These are phyloP conservation scores for Hybognathus amarus DNA, from an alignment of 2,797 vertebrate genomes.

Conservation along the genomic window DNA sequence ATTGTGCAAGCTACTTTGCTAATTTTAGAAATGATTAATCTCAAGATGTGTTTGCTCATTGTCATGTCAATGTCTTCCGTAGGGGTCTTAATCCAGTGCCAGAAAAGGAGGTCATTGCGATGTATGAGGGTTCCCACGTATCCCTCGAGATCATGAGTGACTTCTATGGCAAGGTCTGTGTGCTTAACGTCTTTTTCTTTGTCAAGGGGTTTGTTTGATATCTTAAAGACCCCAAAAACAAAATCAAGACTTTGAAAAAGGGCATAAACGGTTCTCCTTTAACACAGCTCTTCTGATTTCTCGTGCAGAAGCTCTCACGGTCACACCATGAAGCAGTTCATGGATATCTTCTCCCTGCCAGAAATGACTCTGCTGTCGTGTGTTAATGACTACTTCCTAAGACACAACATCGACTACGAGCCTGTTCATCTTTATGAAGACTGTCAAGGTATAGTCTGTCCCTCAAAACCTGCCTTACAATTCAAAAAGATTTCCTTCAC, in stretches of 20 bases:
- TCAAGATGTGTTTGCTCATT: no score
- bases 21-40: neutral
- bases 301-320: conserved; percentile 91
- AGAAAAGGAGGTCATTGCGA: conserved; percentile 94
- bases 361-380: conserved; percentile 97
- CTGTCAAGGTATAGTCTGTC: conserved; percentile 85
- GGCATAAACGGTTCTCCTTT: neutral
- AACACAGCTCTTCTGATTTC: neutral
- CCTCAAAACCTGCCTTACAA: neutral
- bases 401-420: conserved; percentile 97
- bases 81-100: conserved; percentile 93
- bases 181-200: neutral
- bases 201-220: neutral
- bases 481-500: neutral
- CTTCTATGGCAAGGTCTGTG: conserved; percentile 96
- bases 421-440: conserved; percentile 98
- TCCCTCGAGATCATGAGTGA: conserved; percentile 98
- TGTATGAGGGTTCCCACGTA: conserved; percentile 96
- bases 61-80: conserved; percentile 50
- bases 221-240: neutral
- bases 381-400: conserved; percentile 97
- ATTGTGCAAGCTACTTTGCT: neutral
- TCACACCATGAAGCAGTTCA: conserved; percentile 97
- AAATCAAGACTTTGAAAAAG: neutral
- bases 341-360: conserved; percentile 98